phyloP scores from a whole-genome alignment of 92 coral and sea anemone genomes.

The Palythoa heliodiscus region DNA sequence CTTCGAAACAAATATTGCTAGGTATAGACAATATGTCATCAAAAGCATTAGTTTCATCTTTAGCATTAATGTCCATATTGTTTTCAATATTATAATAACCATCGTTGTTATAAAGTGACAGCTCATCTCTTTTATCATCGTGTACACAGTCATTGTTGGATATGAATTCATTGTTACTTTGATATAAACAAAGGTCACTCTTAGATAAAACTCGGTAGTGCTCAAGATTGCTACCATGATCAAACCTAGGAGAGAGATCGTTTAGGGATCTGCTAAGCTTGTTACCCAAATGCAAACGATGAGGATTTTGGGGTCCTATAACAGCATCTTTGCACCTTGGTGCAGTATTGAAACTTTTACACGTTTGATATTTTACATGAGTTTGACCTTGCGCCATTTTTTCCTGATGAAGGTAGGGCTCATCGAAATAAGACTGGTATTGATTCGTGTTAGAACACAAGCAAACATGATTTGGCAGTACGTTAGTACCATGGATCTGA shows the following conservation, averaged over 20 bases:
- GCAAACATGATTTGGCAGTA: not conserved
- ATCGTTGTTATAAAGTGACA: not conserved
- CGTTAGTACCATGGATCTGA: not conserved
- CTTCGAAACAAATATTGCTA: not conserved
- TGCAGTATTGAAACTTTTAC: not conserved
- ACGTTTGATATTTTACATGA: not conserved
- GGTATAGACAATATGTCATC: not conserved
- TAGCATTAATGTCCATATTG: not conserved
- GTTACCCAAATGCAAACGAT: not conserved
- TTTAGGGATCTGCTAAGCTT: conserved; percentile 26
- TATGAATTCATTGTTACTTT: conserved; percentile 20
- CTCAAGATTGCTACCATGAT: not conserved
- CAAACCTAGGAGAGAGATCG: conserved; percentile 3
- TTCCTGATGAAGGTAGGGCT: not conserved
- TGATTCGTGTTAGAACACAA: conserved; percentile 1
- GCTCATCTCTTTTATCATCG: not conserved
- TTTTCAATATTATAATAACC: not conserved
- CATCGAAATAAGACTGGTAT: not conserved
- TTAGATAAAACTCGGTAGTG: conserved; percentile 25
- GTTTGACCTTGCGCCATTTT: not conserved
- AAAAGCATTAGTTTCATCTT: not conserved
- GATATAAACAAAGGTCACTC: conserved; percentile 38
- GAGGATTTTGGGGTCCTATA: not conserved
- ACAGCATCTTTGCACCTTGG: conserved; percentile 9
- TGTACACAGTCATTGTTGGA: not conserved